Evolutionary conservation across 2,113 vertebrate genomes (phyloP).

Genomic region (Colinus virginianus): DNA sequence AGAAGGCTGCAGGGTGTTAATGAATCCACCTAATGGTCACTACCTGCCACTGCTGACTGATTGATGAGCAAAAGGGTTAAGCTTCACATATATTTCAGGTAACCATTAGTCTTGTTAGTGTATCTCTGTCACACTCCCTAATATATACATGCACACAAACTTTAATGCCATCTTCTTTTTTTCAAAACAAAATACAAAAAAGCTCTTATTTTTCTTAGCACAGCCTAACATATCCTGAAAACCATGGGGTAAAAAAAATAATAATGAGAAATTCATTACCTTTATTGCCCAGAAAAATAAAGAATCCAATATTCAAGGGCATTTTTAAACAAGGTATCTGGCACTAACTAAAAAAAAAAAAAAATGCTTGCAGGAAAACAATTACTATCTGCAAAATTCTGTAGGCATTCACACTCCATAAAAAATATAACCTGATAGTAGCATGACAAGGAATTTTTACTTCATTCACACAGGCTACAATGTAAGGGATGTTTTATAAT

Average conservation of each 20-base stretch:
- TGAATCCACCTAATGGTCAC: slow-evolving; percentile 86
- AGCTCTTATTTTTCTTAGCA: slow-evolving; percentile 8
- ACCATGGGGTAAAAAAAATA: neutral
- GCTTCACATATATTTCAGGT: slow-evolving; percentile 74
- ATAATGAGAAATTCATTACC: slow-evolving; percentile 25
- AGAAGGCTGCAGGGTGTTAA: slow-evolving; percentile 81
- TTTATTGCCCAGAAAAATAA: slow-evolving; percentile 14
- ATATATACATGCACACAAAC: neutral
- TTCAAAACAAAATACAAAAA: neutral
- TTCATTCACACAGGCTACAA: neutral
- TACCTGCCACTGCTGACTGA: slow-evolving; percentile 82
- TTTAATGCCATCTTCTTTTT: slow-evolving; percentile 43
- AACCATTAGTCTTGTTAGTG: slow-evolving; percentile 71
- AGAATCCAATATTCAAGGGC: neutral
- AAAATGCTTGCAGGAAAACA: neutral
- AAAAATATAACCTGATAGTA: neutral
- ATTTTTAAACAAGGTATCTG: neutral
- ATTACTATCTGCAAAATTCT: neutral
- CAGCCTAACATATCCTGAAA: slow-evolving; percentile 34
- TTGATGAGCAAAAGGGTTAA: slow-evolving; percentile 78
- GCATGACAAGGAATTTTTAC: neutral
- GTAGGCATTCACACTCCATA: neutral
- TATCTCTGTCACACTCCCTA: slow-evolving; percentile 45
- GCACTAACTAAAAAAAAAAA: neutral
- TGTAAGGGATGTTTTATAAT: neutral